Evolutionary conservation across 1,140 invertebrate species (phyloP).

Genomic region (Aradophagus sp.): DNA sequence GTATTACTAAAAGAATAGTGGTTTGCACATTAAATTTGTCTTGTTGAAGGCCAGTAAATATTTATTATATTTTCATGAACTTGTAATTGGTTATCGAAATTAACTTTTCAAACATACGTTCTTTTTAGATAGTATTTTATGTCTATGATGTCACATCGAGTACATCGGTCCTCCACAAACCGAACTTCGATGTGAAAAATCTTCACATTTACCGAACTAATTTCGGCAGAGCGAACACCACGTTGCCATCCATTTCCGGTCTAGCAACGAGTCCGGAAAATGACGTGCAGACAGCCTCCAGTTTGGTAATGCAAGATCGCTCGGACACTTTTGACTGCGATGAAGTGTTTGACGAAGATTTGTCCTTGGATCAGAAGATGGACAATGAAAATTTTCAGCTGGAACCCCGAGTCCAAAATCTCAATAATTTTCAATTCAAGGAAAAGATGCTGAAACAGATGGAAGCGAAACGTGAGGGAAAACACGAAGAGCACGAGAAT

Average conservation of each 20-base stretch:
- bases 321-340: constrained; percentile 40
- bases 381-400: constrained; percentile 22
- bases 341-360: constrained; percentile 51
- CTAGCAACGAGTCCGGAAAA: constrained; percentile 1
- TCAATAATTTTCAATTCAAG: constrained; percentile 64
- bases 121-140: constrained; percentile 69
- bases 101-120: too few relatives aligned
- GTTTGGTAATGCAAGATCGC: constrained; percentile 36
- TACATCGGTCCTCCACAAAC: constrained; percentile 64
- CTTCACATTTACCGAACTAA: constrained; percentile 68
- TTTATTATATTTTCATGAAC: too few relatives aligned
- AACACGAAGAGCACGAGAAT: constrained; percentile 56
- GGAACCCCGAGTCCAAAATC: constrained; percentile 62
- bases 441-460: constrained; percentile 59
- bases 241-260: background rate
- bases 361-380: constrained; percentile 7
- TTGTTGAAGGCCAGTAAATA: too few relatives aligned
- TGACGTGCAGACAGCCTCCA: background rate
- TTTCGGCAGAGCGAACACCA: constrained; percentile 45
- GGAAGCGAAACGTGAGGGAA: constrained; percentile 24
- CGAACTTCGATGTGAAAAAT: constrained; percentile 69
- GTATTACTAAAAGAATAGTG: too few relatives aligned
- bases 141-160: constrained; percentile 71
- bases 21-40: too few relatives aligned
- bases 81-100: too few relatives aligned